These are phyloP conservation scores for Hydractinia symbiolongicarpus DNA, from an alignment of 30 jellyfish, hydroid and myxozoan genomes.

Conservation along the genomic window DNA sequence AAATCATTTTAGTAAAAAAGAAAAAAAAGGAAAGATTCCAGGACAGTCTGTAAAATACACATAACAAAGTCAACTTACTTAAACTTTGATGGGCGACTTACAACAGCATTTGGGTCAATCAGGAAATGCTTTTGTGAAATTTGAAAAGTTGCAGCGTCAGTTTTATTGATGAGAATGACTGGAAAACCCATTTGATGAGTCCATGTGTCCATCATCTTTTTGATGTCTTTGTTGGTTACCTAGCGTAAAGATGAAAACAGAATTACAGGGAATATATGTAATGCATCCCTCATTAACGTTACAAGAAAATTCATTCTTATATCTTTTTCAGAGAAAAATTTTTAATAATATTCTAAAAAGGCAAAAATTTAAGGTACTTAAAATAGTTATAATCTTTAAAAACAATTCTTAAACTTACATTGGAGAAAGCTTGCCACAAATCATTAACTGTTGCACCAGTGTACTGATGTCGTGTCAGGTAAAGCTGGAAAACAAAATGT, in stretches of 20 bases:
- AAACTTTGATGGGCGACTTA: slow-evolving; percentile 46
- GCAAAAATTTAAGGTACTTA: too few relatives aligned
- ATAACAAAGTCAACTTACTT: slow-evolving; percentile 43
- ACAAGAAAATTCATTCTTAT: not conserved
- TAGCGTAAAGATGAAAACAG: not conserved
- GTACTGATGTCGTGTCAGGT: slow-evolving; percentile 32
- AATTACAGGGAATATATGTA: too few relatives aligned
- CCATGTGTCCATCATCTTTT: slow-evolving; percentile 81
- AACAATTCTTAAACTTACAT: slow-evolving; percentile 29
- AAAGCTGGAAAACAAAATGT: slow-evolving; percentile 21
- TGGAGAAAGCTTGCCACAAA: slow-evolving; percentile 67
- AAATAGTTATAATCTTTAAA: too few relatives aligned
- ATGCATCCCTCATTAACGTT: too few relatives aligned
- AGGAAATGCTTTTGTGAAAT: slow-evolving; percentile 69
- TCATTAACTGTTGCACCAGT: slow-evolving; percentile 73
- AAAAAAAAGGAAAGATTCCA: slow-evolving; percentile 3
- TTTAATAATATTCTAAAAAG: not conserved
- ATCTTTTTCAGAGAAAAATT: not conserved
- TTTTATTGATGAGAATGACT: slow-evolving; percentile 40
- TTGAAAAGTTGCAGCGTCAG: slow-evolving; percentile 28
- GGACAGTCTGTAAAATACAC: not conserved
- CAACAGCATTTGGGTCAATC: slow-evolving; percentile 74
- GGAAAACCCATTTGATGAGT: slow-evolving; percentile 93
- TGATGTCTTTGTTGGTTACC: slow-evolving; percentile 55
- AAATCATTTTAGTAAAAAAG: not conserved